A percentile compares a stretch with the other conserved stretches of the same genome.
These are phyloP conservation scores for Manis javanica DNA, from an alignment of 2,797 vertebrate genomes.

Conservation along the genomic window DNA sequence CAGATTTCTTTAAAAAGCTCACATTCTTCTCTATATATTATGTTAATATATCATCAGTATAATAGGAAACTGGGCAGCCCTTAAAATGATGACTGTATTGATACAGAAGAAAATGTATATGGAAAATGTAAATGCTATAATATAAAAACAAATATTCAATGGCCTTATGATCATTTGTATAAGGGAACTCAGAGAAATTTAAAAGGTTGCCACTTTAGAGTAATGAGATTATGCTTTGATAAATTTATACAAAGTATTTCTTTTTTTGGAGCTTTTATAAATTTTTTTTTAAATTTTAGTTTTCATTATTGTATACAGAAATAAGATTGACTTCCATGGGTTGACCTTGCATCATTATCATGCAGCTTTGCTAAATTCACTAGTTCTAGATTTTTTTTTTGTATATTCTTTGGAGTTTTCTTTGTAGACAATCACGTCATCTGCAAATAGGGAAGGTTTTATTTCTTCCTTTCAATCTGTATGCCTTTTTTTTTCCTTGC, in stretches of 20 bases:
- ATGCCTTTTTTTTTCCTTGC: not conserved
- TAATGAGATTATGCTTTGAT: not conserved
- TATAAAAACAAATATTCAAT: constrained; percentile 3
- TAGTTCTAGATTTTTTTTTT: not conserved
- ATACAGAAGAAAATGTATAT: not conserved
- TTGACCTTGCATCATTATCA: not conserved
- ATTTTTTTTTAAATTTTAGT: not conserved
- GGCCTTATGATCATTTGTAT: not conserved
- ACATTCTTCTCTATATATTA: not conserved
- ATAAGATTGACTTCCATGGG: not conserved
- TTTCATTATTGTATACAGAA: not conserved
- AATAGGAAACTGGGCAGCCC: not conserved
- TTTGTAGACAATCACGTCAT: not conserved
- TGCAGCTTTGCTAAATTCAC: not conserved
- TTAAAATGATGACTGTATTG: constrained; percentile 6
- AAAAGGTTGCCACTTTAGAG: constrained; percentile 16
- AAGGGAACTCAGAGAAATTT: not conserved
- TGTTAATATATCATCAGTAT: not conserved
- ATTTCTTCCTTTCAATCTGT: not conserved
- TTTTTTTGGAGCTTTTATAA: not conserved
- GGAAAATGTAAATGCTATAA: not conserved
- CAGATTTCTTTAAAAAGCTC: not conserved
- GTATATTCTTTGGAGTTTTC: not conserved
- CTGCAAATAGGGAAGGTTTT: not conserved
- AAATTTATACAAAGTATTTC: not conserved